These are phyloP conservation scores for Saccostrea cuccullata DNA, from an alignment of 1,140 invertebrate genomes.

Conservation along the genomic window DNA sequence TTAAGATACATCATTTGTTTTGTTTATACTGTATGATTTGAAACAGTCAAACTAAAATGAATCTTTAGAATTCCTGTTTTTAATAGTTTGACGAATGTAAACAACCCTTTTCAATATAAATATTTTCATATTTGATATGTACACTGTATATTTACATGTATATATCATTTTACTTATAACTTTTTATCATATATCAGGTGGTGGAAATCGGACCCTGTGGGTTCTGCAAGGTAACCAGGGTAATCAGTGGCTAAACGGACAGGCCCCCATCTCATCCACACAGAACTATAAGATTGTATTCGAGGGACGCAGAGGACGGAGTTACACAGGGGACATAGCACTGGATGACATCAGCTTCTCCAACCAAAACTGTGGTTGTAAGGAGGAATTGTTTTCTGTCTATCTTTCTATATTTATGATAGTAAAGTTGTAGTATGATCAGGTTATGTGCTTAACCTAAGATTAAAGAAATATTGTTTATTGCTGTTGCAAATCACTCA, in stretches of 20 bases:
- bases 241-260: conserved; percentile 64
- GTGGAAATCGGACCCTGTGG: conserved; percentile 54
- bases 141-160: too few species aligned
- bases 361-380: conserved; percentile 78
- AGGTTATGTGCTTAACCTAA: neutral
- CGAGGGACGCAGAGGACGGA: conserved; percentile 83
- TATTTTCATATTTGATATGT: too few species aligned
- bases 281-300: conserved; percentile 63
- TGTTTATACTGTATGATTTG: too few species aligned
- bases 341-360: conserved; percentile 83
- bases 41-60: too few species aligned
- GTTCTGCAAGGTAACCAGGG: conserved; percentile 61
- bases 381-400: neutral
- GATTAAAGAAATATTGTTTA: neutral
- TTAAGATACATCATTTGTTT: too few species aligned
- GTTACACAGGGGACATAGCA: conserved; percentile 86
- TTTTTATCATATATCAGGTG: neutral
- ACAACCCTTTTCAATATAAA: too few species aligned
- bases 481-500: neutral
- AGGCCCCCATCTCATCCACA: conserved; percentile 60
- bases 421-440: too few species aligned
- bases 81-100: too few species aligned
- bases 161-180: neutral
- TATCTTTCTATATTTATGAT: neutral
- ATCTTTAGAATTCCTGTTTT: too few species aligned